phyloP scores from a whole-genome alignment of 2,888 invertebrate species.

The Euzetes globulus region DNA sequence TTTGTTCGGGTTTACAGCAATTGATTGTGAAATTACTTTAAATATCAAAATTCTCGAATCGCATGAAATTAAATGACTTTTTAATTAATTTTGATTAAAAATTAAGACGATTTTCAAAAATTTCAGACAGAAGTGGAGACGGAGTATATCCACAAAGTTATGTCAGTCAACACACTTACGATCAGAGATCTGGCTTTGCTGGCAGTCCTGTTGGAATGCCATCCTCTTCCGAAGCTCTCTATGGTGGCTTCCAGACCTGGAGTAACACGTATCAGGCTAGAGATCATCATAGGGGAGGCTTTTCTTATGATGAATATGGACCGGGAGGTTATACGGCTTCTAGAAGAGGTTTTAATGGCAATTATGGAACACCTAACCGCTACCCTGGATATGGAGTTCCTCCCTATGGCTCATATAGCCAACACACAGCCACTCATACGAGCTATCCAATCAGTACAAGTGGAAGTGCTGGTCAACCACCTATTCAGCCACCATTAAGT shows the following conservation, averaged over 20 bases:
- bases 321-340: slow-evolving; percentile 21
- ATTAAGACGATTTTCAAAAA: not conserved
- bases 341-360: not conserved
- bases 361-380: not conserved
- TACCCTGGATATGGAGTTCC: slow-evolving; percentile 29
- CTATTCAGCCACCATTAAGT: not conserved
- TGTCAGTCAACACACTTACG: slow-evolving; percentile 13
- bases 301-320: slow-evolving; percentile 22
- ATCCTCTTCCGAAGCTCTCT: not conserved
- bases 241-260: not conserved
- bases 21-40: no score
- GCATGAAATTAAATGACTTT: not conserved
- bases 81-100: not conserved
- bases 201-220: slow-evolving; percentile 17
- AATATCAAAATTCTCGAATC: no score
- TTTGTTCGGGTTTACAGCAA: no score
- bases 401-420: slow-evolving; percentile 25
- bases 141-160: slow-evolving; percentile 1
- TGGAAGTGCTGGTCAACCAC: not conserved
- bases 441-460: slow-evolving; percentile 4
- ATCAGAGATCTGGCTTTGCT: slow-evolving; percentile 14
- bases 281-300: slow-evolving; percentile 36
- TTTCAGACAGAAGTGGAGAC: not conserved
- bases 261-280: slow-evolving; percentile 22
- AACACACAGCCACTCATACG: slow-evolving; percentile 4